A percentile compares a stretch with the other conserved stretches of the same genome.
These are phyloP conservation scores for Tridacna gigas DNA, from an alignment of 2,888 invertebrate species.

Conservation along the genomic window DNA sequence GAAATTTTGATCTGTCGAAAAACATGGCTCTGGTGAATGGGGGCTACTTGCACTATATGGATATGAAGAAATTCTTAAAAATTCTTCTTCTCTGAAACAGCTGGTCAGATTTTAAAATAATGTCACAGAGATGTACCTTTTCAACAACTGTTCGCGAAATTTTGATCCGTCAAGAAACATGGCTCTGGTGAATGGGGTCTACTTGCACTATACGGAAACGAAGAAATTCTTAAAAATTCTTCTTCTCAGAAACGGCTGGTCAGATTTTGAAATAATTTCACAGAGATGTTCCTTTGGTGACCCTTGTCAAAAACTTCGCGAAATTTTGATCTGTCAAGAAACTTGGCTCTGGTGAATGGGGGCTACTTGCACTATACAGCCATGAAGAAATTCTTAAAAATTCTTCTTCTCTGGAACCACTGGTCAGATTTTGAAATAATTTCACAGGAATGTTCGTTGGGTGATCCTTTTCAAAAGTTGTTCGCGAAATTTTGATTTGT, in stretches of 20 bases:
- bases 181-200: not conserved
- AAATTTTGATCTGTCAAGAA: not conserved
- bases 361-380: too few relatives aligned
- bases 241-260: not conserved
- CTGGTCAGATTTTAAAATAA: not conserved
- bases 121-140: not conserved
- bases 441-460: not conserved
- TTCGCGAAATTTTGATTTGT: not conserved
- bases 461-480: not conserved
- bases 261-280: not conserved
- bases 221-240: not conserved
- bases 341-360: not conserved
- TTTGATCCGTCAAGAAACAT: not conserved
- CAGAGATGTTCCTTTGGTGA: not conserved
- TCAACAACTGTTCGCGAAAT: not conserved
- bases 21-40: not conserved
- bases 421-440: not conserved
- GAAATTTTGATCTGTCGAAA: not conserved
- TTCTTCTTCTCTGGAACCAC: not conserved
- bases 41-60: not conserved
- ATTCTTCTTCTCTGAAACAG: not conserved
- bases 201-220: not conserved
- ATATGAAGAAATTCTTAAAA: not conserved
- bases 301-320: not conserved
- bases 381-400: not conserved